A percentile compares a stretch with the other conserved stretches of the same genome.
Evolutionary conservation across 2,888 invertebrate species (phyloP).

Genomic region (Serripes groenlandicus): DNA sequence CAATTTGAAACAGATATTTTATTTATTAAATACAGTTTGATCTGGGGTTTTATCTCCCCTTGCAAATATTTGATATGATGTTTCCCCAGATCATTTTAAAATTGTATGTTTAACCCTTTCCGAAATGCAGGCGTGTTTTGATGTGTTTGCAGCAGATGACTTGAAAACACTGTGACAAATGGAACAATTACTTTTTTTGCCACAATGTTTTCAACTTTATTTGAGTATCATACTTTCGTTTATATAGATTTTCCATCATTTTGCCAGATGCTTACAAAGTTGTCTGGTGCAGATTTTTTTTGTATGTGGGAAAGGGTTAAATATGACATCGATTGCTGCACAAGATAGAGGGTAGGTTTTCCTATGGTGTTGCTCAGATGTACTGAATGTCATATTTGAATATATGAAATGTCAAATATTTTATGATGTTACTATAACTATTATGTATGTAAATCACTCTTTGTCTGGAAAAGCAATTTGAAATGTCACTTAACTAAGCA

Average conservation of each 20-base stretch:
- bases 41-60: no score
- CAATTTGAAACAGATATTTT: neutral
- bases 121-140: neutral
- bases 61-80: no score
- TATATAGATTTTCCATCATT: neutral
- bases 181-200: neutral
- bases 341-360: no score
- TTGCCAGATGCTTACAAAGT: neutral
- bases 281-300: neutral
- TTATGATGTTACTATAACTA: no score
- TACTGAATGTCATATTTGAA: no score
- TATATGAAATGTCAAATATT: no score
- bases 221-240: neutral
- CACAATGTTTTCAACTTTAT: neutral
- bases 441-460: no score
- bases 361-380: no score
- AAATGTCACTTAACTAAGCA: no score
- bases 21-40: slow-evolving; percentile 1
- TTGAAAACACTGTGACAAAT: neutral
- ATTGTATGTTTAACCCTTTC: neutral
- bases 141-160: neutral
- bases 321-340: no score
- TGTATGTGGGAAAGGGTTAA: neutral
- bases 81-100: no score
- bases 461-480: no score